Evolutionary conservation across 2,113 vertebrate species (phyloP).

Genomic region (Poeciliopsis occidentalis): DNA sequence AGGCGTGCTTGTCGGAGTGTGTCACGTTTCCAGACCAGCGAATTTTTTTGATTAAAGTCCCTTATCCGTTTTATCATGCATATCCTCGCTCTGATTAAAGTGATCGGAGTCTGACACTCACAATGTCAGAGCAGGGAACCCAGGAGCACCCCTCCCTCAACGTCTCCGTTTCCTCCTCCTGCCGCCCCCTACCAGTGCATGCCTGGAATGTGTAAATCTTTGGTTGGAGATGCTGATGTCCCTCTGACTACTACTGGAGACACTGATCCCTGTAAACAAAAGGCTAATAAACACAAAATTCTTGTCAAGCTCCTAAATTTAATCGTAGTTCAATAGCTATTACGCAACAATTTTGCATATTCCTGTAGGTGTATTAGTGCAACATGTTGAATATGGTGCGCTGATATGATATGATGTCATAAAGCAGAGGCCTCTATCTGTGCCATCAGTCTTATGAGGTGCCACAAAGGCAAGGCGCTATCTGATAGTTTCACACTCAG

Average conservation of each 20-base stretch:
- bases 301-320: background rate
- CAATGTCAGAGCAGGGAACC: slow-evolving; percentile 93
- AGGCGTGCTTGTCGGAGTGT: slow-evolving; percentile 96
- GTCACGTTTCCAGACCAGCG: slow-evolving; percentile 99
- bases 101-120: slow-evolving; percentile 99
- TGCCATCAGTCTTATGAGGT: background rate
- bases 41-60: slow-evolving; percentile 99
- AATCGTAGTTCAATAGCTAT: background rate
- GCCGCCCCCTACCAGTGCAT: slow-evolving; percentile 68
- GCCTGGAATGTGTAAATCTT: slow-evolving; percentile 89
- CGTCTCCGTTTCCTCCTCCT: slow-evolving; percentile 15
- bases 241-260: slow-evolving; percentile 49
- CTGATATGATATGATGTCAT: background rate
- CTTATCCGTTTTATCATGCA: slow-evolving; percentile 99
- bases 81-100: slow-evolving; percentile 99
- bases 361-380: background rate
- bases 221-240: slow-evolving; percentile 44
- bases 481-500: background rate
- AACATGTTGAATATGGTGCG: background rate
- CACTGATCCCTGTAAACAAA: slow-evolving; percentile 20
- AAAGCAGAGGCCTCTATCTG: background rate
- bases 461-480: background rate
- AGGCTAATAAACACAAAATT: background rate
- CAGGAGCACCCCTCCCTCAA: slow-evolving; percentile 75
- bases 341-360: background rate